A percentile compares a stretch with the other conserved stretches of the same genome.
Conservation (phyloP, 2,888 invertebrate species). For the Drosophila lacicola region DNA sequence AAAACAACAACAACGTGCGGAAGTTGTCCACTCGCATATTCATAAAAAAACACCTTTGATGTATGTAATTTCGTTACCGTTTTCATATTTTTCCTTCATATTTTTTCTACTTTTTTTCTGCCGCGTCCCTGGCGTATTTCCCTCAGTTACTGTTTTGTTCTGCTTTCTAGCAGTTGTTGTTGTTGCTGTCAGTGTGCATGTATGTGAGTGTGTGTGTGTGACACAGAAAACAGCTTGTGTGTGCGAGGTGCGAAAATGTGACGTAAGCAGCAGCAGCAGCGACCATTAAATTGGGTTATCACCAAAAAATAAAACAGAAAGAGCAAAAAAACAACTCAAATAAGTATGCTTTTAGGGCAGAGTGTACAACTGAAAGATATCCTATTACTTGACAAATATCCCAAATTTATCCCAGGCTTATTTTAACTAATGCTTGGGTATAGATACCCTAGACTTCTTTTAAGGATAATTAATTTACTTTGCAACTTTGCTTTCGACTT, state of each 20-base stretch:
- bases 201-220: constrained; percentile 54
- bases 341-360: neutral
- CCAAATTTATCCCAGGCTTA: neutral
- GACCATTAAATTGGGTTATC: constrained; percentile 74
- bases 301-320: constrained; percentile 27
- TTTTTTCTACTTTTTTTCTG: constrained; percentile 40
- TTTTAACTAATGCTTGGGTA: neutral
- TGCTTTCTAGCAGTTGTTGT: constrained; percentile 22
- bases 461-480: neutral
- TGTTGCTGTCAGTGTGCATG: constrained; percentile 19
- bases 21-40: constrained; percentile 57
- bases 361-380: constrained; percentile 16
- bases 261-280: constrained; percentile 65
- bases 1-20: constrained; percentile 25
- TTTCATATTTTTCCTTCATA: constrained; percentile 44
- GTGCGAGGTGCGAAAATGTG: constrained; percentile 76
- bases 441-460: neutral
- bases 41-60: constrained; percentile 75
- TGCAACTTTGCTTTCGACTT: too few relatives aligned
- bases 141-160: constrained; percentile 32
- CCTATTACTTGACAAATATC: constrained; percentile 11
- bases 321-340: neutral
- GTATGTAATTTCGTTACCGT: constrained; percentile 76
- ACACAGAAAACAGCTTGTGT: constrained; percentile 71
- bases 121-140: constrained; percentile 55